phyloP scores from a whole-genome alignment of 2,888 invertebrate genomes.

The Ochropleura plecta region DNA sequence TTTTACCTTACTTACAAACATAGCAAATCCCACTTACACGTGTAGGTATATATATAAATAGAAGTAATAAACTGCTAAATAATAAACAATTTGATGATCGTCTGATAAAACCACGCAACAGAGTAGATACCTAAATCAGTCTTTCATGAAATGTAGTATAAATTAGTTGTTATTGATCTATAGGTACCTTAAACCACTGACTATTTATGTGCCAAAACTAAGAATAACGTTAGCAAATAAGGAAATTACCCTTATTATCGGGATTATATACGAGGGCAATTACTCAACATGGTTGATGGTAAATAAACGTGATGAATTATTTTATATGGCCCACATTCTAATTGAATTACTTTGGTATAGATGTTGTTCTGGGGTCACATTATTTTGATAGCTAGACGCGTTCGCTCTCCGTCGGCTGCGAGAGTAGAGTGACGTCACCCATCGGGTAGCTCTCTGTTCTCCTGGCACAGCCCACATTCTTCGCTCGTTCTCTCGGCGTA shows the following conservation, averaged over 20 bases:
- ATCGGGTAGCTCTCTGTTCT: conserved; percentile 90
- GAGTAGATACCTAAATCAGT: conserved; percentile 56
- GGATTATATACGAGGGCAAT: conserved; percentile 37
- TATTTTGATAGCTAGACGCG: conserved; percentile 77
- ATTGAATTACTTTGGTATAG: conserved; percentile 40
- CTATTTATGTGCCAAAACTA: conserved; percentile 30
- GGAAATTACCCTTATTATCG: conserved; percentile 24
- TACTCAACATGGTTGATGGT: conserved; percentile 39
- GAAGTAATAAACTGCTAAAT: conserved; percentile 14
- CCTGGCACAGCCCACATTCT: conserved; percentile 79
- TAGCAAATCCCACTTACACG: background rate
- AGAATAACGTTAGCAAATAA: conserved; percentile 28
- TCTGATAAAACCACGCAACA: conserved; percentile 32
- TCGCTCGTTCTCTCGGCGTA: conserved; percentile 86
- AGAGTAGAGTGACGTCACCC: conserved; percentile 91
- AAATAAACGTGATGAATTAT: conserved; percentile 34
- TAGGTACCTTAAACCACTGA: conserved; percentile 22
- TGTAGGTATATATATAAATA: background rate
- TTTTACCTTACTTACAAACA: background rate
- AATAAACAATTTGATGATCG: conserved; percentile 22
- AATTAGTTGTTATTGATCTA: conserved; percentile 25
- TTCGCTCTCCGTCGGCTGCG: conserved; percentile 91
- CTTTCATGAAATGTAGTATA: conserved; percentile 52
- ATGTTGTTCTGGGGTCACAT: conserved; percentile 40
- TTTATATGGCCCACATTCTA: conserved; percentile 18